These are phyloP conservation scores for Acromyrmex heyeri DNA, from an alignment of 1,140 invertebrate genomes.

Conservation along the genomic window DNA sequence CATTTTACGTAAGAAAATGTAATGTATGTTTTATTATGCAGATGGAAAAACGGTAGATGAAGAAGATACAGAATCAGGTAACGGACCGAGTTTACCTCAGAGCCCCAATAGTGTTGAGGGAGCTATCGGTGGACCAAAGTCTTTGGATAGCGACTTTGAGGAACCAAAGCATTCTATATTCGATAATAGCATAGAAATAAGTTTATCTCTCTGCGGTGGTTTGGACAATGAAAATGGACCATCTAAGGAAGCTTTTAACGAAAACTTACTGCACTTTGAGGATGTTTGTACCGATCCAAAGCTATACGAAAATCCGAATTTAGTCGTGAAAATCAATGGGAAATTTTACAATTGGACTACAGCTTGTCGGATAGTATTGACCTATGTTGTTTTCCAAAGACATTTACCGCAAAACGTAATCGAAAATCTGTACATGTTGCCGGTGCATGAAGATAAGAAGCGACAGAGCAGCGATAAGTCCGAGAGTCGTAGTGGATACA, in stretches of 20 bases:
- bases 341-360: conserved; percentile 96
- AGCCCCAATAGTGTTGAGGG: conserved; percentile 96
- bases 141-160: conserved; percentile 93
- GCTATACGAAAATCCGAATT: conserved; percentile 93
- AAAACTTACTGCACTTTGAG: conserved; percentile 92
- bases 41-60: conserved; percentile 88
- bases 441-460: conserved; percentile 81
- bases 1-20: conserved; percentile 5
- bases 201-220: conserved; percentile 94
- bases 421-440: conserved; percentile 85
- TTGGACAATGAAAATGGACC: conserved; percentile 88
- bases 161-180: conserved; percentile 89
- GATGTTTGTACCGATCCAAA: conserved; percentile 94
- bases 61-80: conserved; percentile 98
- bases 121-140: conserved; percentile 89
- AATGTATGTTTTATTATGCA: conserved; percentile 44
- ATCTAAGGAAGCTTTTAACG: conserved; percentile 90
- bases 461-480: conserved; percentile 77
- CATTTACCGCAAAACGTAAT: conserved; percentile 89
- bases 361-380: conserved; percentile 95
- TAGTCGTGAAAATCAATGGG: conserved; percentile 95
- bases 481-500: conserved; percentile 83
- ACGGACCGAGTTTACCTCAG: conserved; percentile 96
- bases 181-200: conserved; percentile 89
- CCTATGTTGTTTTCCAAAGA: conserved; percentile 93